Percentiles rank a stretch among this genome's conserved stretches.
phyloP scores from a whole-genome alignment of 1,140 invertebrate genomes.

The Proctacanthus coquilletti region DNA sequence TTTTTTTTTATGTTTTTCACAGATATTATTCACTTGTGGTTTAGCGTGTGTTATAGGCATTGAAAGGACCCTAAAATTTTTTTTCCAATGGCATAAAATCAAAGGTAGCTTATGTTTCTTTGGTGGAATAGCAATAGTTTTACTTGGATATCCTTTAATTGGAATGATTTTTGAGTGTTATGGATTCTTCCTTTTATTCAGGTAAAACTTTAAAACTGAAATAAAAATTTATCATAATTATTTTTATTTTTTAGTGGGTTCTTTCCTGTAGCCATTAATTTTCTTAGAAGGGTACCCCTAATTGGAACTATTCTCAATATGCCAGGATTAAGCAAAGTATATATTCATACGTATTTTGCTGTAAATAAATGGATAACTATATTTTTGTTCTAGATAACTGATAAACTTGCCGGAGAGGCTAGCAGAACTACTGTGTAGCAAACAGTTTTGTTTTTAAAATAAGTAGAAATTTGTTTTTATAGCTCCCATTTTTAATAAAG shows the following conservation, averaged over 20 bases:
- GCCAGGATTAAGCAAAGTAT: conserved; percentile 45
- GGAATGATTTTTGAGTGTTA: conserved; percentile 94
- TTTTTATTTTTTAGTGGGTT: conserved; percentile 48
- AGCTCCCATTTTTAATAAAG: too few relatives aligned
- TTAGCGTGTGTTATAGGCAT: conserved; percentile 93
- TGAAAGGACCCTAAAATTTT: conserved; percentile 90
- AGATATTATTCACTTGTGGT: too few relatives aligned
- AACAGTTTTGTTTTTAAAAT: conserved; percentile 7
- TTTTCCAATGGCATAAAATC: conserved; percentile 95
- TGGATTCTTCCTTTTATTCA: conserved; percentile 70
- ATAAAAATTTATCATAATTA: conserved; percentile 3
- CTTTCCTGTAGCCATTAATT: conserved; percentile 78
- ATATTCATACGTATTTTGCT: conserved; percentile 2
- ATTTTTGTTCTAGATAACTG: conserved; percentile 32
- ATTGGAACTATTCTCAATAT: conserved; percentile 57
- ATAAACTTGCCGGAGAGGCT: conserved; percentile 42
- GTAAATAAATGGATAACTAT: conserved; percentile 1
- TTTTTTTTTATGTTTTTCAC: conserved; percentile 19
- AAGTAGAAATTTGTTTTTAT: too few relatives aligned
- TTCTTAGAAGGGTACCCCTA: conserved; percentile 61
- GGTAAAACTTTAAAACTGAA: conserved; percentile 28
- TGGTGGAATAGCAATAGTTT: conserved; percentile 83
- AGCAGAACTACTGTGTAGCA: conserved; percentile 42
- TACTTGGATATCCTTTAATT: conserved; percentile 90
- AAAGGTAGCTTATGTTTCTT: conserved; percentile 87